phyloP scores from a whole-genome alignment of 2,113 vertebrate species.

The Cephalophus harveyi region DNA sequence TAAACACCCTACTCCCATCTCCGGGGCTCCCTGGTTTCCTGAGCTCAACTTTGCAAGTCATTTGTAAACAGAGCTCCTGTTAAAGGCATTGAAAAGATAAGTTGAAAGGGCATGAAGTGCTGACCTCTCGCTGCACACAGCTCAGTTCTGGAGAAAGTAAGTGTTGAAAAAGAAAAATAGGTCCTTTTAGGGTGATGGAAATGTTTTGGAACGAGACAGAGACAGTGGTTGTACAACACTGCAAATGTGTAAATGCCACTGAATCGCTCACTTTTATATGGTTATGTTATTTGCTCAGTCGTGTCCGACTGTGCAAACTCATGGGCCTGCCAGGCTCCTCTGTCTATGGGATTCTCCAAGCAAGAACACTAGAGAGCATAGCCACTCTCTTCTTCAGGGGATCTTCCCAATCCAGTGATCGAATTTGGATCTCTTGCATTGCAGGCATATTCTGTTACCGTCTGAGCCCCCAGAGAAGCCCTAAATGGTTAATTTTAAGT shows the following conservation, averaged over 20 bases:
- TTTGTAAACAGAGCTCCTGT: neutral
- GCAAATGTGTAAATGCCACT: neutral
- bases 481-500: neutral
- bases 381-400: neutral
- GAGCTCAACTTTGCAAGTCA: neutral
- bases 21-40: neutral
- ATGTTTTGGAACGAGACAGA: neutral
- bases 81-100: neutral
- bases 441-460: neutral
- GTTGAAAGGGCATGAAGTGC: fast-evolving
- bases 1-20: neutral
- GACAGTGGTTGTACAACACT: no score
- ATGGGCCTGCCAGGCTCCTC: neutral
- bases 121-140: neutral
- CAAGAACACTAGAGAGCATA: neutral
- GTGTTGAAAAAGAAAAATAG: neutral
- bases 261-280: neutral
- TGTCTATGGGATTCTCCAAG: neutral
- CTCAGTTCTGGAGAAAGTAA: neutral
- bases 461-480: neutral
- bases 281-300: neutral
- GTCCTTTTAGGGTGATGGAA: neutral
- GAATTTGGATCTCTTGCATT: neutral
- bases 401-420: neutral
- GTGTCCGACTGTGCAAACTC: neutral